A percentile compares a stretch with the other conserved stretches of the same genome.
phyloP scores from a whole-genome alignment of 2,113 vertebrate species.

The Leucoraja erinaceus region DNA sequence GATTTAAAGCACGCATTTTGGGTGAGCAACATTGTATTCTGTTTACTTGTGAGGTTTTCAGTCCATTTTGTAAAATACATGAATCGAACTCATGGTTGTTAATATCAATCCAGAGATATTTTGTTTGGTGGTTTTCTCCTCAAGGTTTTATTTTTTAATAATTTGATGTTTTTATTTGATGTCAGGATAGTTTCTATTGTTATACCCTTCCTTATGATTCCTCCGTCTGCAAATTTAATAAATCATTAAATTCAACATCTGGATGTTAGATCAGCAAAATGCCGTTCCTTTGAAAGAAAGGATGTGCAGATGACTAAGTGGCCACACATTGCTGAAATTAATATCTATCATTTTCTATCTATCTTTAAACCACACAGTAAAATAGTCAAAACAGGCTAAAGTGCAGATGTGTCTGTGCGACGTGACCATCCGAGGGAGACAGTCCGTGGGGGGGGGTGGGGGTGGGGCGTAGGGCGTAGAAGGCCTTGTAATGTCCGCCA shows the following conservation, averaged over 20 bases:
- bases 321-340: neutral
- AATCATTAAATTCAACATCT: neutral
- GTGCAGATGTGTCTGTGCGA: too few species aligned
- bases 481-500: too few species aligned
- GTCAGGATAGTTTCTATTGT: neutral
- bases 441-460: too few species aligned
- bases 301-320: neutral
- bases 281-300: neutral
- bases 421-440: too few species aligned
- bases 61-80: too few species aligned
- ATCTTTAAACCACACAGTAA: too few species aligned
- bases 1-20: neutral
- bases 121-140: neutral
- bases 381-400: too few species aligned
- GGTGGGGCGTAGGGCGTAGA: too few species aligned
- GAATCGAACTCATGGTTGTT: neutral
- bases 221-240: too few species aligned
- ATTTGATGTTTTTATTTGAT: neutral
- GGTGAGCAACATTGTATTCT: neutral
- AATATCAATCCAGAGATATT: neutral
- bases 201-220: too few species aligned
- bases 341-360: too few species aligned
- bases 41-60: too few species aligned
- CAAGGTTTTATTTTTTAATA: neutral
- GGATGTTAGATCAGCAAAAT: neutral